phyloP scores from a whole-genome alignment of 2,888 invertebrate genomes.

The Pachliopta kotzebuea region DNA sequence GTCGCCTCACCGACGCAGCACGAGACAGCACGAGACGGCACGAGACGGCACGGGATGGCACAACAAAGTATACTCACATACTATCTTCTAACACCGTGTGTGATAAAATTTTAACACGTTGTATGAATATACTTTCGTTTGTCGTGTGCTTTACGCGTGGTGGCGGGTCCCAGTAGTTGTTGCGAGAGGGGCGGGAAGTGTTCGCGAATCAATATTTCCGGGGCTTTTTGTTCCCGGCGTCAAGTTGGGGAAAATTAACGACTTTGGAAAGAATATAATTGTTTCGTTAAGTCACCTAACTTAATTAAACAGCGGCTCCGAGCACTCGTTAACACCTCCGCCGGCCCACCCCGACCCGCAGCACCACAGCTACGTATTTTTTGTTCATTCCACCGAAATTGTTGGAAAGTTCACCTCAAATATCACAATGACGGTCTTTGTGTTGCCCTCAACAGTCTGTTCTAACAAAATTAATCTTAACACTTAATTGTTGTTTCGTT shows the following conservation, averaged over 20 bases:
- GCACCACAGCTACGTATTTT: background rate
- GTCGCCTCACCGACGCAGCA: background rate
- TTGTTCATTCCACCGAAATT: background rate
- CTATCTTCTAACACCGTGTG: too few species aligned
- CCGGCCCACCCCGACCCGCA: background rate
- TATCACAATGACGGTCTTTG: background rate
- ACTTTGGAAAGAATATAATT: conserved; percentile 23
- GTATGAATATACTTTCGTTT: too few species aligned
- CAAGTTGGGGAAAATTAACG: conserved; percentile 21
- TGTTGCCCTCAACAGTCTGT: too few species aligned
- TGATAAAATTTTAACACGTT: too few species aligned
- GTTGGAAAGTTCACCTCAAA: background rate
- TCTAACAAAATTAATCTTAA: too few species aligned
- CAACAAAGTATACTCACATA: too few species aligned
- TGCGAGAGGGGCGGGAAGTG: background rate
- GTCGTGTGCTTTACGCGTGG: too few species aligned
- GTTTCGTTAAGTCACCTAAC: conserved; percentile 23
- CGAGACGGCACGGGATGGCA: too few species aligned
- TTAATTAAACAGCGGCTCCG: conserved; percentile 24
- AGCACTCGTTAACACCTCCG: background rate
- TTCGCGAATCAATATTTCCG: conserved; percentile 10
- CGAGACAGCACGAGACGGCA: too few species aligned
- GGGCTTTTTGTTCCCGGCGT: conserved; percentile 6
- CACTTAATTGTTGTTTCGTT: too few species aligned
- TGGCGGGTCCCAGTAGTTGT: too few species aligned